Percentiles rank a stretch among this genome's conserved stretches.
These are phyloP conservation scores for Mythimna pallens DNA, from an alignment of 2,888 invertebrate genomes.

Conservation along the genomic window DNA sequence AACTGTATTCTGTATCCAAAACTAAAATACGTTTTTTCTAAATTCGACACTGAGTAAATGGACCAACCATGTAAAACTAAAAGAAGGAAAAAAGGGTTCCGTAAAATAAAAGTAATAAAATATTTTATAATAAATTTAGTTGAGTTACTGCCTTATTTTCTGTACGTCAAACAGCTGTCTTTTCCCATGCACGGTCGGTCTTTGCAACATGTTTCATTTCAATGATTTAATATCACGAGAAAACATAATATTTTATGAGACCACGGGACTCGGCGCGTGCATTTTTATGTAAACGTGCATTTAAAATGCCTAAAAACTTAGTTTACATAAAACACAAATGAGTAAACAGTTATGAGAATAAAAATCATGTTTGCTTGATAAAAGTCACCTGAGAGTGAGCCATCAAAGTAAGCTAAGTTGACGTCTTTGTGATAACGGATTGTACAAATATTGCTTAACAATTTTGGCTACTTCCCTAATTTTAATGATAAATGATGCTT, in stretches of 20 bases:
- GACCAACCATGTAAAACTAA: no score
- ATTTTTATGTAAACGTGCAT: conserved; percentile 33
- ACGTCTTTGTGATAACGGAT: conserved; percentile 12
- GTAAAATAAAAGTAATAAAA: conserved; percentile 32
- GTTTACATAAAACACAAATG: conserved; percentile 23
- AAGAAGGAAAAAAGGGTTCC: neutral
- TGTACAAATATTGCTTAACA: conserved; percentile 21
- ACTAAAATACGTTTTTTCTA: no score
- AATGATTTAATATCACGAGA: conserved; percentile 50
- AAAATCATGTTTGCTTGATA: conserved; percentile 21
- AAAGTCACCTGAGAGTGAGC: conserved; percentile 41
- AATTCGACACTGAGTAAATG: no score
- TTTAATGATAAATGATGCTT: neutral
- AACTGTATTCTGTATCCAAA: no score
- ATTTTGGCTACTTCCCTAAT: neutral
- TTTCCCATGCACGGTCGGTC: conserved; percentile 41
- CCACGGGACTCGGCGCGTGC: conserved; percentile 7
- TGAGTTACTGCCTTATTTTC: conserved; percentile 43
- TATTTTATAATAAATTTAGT: conserved; percentile 28
- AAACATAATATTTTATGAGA: conserved; percentile 35
- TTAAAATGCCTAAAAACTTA: conserved; percentile 4
- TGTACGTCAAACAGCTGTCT: conserved; percentile 48
- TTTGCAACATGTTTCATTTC: conserved; percentile 47
- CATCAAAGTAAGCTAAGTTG: neutral
- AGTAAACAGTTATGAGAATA: conserved; percentile 24